A percentile compares a stretch with the other conserved stretches of the same genome.
phyloP scores from a whole-genome alignment of 2,113 vertebrate species.

The Tympanuchus pallidicinctus region DNA sequence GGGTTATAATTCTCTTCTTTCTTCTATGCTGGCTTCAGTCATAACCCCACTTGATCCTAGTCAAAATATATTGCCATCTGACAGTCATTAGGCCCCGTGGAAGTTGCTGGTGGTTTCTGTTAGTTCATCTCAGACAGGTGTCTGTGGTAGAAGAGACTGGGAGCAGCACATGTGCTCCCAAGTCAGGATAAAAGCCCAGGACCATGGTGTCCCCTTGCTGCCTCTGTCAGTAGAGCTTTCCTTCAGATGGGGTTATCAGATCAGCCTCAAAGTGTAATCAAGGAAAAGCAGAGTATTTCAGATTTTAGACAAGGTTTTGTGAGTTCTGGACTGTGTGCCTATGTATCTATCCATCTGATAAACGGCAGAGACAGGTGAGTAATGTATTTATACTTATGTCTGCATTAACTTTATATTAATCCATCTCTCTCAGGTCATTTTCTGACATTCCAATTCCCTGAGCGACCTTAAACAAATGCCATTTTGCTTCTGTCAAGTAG shows the following conservation, averaged over 20 bases:
- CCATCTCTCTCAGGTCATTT: conserved; percentile 34
- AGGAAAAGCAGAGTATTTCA: background rate
- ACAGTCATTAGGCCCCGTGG: background rate
- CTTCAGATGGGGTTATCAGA: background rate
- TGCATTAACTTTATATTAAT: conserved; percentile 24
- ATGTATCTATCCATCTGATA: background rate
- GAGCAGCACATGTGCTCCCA: background rate
- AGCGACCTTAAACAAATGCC: conserved; percentile 25
- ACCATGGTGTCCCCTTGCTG: background rate
- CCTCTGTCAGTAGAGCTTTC: background rate
- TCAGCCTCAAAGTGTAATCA: background rate
- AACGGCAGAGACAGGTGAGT: background rate
- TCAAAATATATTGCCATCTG: conserved; percentile 10
- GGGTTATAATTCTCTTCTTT: background rate
- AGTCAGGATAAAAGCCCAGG: background rate
- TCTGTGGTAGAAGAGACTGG: background rate
- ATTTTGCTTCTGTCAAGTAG: conserved; percentile 25
- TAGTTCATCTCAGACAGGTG: conserved; percentile 8
- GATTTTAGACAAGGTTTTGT: background rate
- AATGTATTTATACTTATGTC: conserved; percentile 19
- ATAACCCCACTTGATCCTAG: background rate
- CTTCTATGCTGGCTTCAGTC: background rate
- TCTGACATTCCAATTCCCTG: background rate
- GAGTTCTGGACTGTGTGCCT: background rate
- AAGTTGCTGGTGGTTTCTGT: background rate